Percentiles rank a stretch among this genome's conserved stretches.
These are phyloP conservation scores for Scaptomyza reducta DNA, from an alignment of 2,888 invertebrate genomes.

Conservation along the genomic window DNA sequence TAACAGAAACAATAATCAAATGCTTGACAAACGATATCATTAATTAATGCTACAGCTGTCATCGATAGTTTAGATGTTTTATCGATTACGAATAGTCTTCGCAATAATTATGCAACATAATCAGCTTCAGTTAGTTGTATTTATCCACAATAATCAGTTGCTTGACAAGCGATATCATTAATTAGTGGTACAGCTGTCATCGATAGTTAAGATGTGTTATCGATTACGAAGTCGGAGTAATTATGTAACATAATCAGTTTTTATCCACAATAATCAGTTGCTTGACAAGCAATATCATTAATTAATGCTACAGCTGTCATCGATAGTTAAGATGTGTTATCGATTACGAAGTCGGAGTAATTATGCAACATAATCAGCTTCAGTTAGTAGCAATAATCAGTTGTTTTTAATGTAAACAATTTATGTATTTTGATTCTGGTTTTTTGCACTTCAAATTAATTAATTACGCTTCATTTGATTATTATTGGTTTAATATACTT, in stretches of 20 bases:
- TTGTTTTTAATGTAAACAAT: background rate
- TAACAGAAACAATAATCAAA: background rate
- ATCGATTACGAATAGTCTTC: constrained; percentile 8
- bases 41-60: background rate
- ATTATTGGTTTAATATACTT: constrained; percentile 24
- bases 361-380: background rate
- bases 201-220: constrained; percentile 1
- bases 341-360: background rate
- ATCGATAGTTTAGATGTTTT: background rate
- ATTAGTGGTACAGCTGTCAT: background rate
- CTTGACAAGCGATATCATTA: no score
- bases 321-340: constrained; percentile 1
- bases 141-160: background rate
- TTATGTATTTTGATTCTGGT: background rate
- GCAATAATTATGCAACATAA: background rate
- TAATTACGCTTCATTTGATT: constrained; percentile 2
- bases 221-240: background rate
- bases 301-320: background rate
- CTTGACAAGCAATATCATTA: no score
- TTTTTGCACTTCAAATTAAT: background rate
- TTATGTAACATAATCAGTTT: background rate
- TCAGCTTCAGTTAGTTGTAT: background rate
- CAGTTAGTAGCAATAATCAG: background rate
- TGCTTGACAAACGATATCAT: no score
- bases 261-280: no score